A percentile compares a stretch with the other conserved stretches of the same genome.
Conservation (phyloP, 2,888 invertebrate genomes). For the Cheilosia scutellata region DNA sequence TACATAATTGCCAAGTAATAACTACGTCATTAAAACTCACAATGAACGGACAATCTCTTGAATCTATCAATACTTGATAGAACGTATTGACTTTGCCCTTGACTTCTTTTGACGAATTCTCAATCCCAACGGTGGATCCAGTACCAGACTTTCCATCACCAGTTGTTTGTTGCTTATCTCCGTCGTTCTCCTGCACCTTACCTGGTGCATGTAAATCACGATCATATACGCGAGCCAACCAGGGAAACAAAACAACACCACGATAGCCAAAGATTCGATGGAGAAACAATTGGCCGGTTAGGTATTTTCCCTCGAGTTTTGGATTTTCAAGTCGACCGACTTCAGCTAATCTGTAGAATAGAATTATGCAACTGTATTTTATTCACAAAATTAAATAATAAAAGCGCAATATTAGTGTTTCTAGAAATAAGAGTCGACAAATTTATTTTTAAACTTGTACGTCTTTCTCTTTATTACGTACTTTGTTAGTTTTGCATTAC, state of each 20-base stretch:
- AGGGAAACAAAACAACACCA: conserved; percentile 98
- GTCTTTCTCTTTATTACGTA: conserved; percentile 48
- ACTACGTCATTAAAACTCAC: conserved; percentile 76
- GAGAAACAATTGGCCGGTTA: conserved; percentile 97
- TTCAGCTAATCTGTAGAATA: conserved; percentile 91
- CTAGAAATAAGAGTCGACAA: conserved; percentile 1
- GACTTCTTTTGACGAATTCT: conserved; percentile 91
- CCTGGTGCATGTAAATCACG: conserved; percentile 90
- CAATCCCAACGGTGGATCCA: conserved; percentile 32
- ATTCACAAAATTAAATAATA: conserved; percentile 1
- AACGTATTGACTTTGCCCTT: conserved; percentile 96
- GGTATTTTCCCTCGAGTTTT: conserved; percentile 94
- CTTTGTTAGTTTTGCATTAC: conserved; percentile 70
- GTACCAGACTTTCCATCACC: conserved; percentile 21
- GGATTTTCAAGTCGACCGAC: conserved; percentile 96
- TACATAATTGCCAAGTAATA: background rate
- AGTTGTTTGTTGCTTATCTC: conserved; percentile 15
- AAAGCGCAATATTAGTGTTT: conserved; percentile 46
- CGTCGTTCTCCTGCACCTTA: conserved; percentile 73
- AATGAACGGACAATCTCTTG: conserved; percentile 97
- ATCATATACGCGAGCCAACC: conserved; percentile 98
- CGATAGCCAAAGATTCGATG: conserved; percentile 99
- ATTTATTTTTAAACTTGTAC: conserved; percentile 58
- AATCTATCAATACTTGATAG: conserved; percentile 99
- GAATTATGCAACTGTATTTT: conserved; percentile 52